Base-by-base conservation (phyloP, 2,113 vertebrate genomes). In the Sisor rabdophorus region DNA sequence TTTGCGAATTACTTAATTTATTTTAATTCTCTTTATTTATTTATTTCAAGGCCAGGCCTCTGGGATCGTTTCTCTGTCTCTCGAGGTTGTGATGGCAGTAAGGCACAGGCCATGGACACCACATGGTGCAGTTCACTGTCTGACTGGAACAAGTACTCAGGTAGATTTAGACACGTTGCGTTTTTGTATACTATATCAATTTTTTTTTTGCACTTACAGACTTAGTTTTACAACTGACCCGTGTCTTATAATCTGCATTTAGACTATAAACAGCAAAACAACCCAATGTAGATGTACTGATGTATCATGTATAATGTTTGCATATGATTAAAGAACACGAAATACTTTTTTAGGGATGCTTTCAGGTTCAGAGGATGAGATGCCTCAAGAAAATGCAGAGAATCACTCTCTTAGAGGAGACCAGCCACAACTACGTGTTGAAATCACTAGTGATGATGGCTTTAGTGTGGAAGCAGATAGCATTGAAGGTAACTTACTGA, bases 391-490 rank as follows among this genome's bases (percentile, higher is more conserved):
- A 5, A 84, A 88, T 69, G 94, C 94, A 48, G 93, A 92, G 11
- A 91, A 91, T 26, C 87, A 70, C 75, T 79, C 84, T 15, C 79
- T 84, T 0, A 90, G 87, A 87, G 86, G 82, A 86, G 90, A 93
- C 22, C 91, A 93, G 76, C 94, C 95, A 0, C 92, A 94, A 78
- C 85, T 96, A n/a, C 87, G 87, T 75, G 95, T 95, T 15, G 92
- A 95, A 84, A 96, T 96, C 82, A 92, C 86, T 79, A 95, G 93
- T 4, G 93, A 96, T 53, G 95, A 96, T 40, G 95, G 95, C 54
- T 95, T 96, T 80, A 93, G 87, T 47, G 90, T 93, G 36, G 93
- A 94, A 80, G 93, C 94, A 4, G 93, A 95, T 84, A 95, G 91
- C 80, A 90, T 96, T n/a, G 95, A 96, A n/a, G 93, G 95, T 95